Conservation (phyloP, 2,888 invertebrate species). For the Thymelicus lineola region DNA sequence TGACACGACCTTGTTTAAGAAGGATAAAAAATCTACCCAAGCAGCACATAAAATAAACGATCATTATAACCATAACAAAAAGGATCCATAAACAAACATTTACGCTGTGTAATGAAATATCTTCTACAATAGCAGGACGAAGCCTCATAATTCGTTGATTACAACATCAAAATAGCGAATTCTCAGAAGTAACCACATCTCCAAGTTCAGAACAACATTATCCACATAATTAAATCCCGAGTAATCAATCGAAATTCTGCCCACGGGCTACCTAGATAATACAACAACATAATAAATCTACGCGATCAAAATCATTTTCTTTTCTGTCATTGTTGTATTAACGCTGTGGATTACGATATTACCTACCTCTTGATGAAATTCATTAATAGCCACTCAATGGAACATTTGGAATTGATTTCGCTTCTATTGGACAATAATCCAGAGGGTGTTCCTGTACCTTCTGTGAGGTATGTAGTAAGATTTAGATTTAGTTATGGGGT, state of each 20-base stretch:
- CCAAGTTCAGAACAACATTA: conserved; percentile 1
- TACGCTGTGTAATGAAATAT: no score
- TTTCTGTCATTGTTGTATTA: conserved; percentile 14
- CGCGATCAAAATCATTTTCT: conserved; percentile 29
- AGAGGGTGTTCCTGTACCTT: background rate
- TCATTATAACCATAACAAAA: no score
- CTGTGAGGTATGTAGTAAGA: conserved; percentile 9
- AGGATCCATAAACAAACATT: no score
- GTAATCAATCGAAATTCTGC: conserved; percentile 29
- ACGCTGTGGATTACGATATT: conserved; percentile 22
- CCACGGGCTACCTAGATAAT: conserved; percentile 16
- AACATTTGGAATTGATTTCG: conserved; percentile 46
- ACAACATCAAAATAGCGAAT: background rate
- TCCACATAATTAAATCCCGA: conserved; percentile 24
- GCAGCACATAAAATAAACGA: no score
- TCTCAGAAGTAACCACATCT: conserved; percentile 5
- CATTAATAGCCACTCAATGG: conserved; percentile 39
- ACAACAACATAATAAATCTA: conserved; percentile 23
- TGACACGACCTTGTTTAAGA: no score
- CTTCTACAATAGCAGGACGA: no score
- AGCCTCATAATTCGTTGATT: no score
- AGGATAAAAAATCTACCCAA: no score
- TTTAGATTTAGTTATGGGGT: conserved; percentile 48
- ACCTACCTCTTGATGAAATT: conserved; percentile 35
- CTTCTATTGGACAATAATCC: conserved; percentile 44